Conservation (phyloP, 2,888 invertebrate genomes). For the Ptychoptera albimana region DNA sequence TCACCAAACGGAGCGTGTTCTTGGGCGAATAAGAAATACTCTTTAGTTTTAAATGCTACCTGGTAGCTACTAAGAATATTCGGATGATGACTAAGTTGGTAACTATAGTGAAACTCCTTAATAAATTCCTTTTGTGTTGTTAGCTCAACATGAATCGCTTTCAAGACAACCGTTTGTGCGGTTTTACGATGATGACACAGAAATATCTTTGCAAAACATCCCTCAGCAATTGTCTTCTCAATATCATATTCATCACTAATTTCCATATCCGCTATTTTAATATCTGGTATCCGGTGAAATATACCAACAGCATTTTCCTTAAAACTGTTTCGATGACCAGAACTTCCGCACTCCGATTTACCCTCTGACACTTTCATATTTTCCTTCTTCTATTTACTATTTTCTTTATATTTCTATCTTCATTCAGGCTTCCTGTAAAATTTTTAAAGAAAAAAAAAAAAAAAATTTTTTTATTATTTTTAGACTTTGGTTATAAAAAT, state of each 20-base stretch:
- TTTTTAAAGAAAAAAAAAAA: too few relatives aligned
- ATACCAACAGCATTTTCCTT: constrained; percentile 14
- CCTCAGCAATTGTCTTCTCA: constrained; percentile 45
- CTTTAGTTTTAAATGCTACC: constrained; percentile 38
- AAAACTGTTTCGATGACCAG: too few relatives aligned
- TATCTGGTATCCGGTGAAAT: constrained; percentile 37
- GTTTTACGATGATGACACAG: constrained; percentile 41
- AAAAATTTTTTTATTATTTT: too few relatives aligned
- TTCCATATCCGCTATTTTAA: constrained; percentile 34
- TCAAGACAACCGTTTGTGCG: constrained; percentile 49
- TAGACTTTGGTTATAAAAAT: too few relatives aligned
- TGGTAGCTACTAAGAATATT: constrained; percentile 60
- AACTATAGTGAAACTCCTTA: constrained; percentile 61
- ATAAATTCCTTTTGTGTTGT: constrained; percentile 47
- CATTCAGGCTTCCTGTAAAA: too few relatives aligned
- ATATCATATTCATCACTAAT: constrained; percentile 45
- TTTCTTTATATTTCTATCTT: too few relatives aligned
- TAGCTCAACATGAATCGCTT: constrained; percentile 44
- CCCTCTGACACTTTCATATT: too few relatives aligned
- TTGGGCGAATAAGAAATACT: constrained; percentile 44
- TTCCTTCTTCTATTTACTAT: too few relatives aligned
- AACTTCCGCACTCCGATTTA: too few relatives aligned
- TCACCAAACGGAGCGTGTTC: constrained; percentile 60
- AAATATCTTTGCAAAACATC: constrained; percentile 51
- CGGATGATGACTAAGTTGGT: constrained; percentile 61